Base-by-base conservation (phyloP, 1,140 invertebrate genomes). In the Brachionus rotundiformis region DNA sequence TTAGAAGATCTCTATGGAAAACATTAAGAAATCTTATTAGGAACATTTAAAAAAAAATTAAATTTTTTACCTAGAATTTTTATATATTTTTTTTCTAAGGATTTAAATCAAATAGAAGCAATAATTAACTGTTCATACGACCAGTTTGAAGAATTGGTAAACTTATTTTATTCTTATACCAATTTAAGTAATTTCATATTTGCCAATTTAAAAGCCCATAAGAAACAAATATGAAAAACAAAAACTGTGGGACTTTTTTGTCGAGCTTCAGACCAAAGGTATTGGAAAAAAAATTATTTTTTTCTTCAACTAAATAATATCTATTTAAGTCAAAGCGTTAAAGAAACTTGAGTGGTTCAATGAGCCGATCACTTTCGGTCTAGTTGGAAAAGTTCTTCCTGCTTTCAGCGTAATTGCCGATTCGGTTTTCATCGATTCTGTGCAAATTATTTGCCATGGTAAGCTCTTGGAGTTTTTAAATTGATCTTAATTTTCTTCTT, bases 311-410 rank as follows among this genome's bases (percentile, higher is more conserved):
- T n/a, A n/a, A n/a, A n/a, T n/a, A 25, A 19, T 31, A 33, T 7
- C 25, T 39, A 1, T 59, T 33, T 29, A 8, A 79, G 76, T 79
- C 13, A 19, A 63, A 59, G 10, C 44, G 23, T 59, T 79, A 11
- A 79, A 63, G 59, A 79, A 79, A 31, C 23, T 79, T 2, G 76
- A 79, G 59, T 79, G 76, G 76, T 79, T 79, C 6, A 79, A 79
- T 39, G 76, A 79, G 16, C 76, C 76, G 29, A 54, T 63, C 31
- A 79, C 59, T 39, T 79, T 39, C 59, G 76, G 47, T 16, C 23
- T 59, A 11, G 47, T 59, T 23, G 76, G 76, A 27, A 63, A 54
- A 31, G 1, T 1, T 33, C 19, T 79, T 6, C 76, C 76, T 0
- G 16, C 76, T 36, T 79, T 79, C 19, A 79, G 76, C 36, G 25